Base-by-base conservation (phyloP, 2,797 vertebrate species). In the Cryptoprocta ferox region DNA sequence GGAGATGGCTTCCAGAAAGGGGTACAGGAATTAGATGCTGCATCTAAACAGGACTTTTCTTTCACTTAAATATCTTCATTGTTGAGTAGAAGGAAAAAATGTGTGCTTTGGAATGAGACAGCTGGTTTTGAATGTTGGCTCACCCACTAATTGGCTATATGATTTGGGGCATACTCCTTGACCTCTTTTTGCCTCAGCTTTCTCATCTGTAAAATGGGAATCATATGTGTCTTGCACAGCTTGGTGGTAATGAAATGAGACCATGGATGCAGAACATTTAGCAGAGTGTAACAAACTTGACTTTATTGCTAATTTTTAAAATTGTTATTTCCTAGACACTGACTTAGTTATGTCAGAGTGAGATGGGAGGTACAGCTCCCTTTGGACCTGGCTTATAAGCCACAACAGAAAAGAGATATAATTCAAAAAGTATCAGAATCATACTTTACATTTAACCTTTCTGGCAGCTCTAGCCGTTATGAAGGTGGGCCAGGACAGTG, bases 121-220 rank as follows among this genome's bases (percentile, higher is more conserved):
- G 19, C 50, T 87, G 37, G 32, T 39, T 95, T 85, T 96, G 53
- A 80, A 53, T 75, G n/a, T 97, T 80, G 87, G 48, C 37, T 89
- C 35, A 83, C 73, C 12, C 6, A 42, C 3, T 45, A 32, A 56
- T 45, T 86, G 50, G 18, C 30, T 89, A 7, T 59, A 28, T 82
- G 12, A 75, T 65, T 79, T 93, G 8, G 9, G 32, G 12, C 6
- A 83, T 89, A 12, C n/a, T 91, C n/a, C 48, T 76, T 80, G 88
- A 42, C 26, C 18, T 59, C 30, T 84, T 87, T 71, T 37, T 87
- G 37, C 42, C 1, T 73, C 24, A 81, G 66, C 35, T 78, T 93
- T 94, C 48, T 95, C 39, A 50, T 56, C 21, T 90, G 6, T 85
- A 59, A 82, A 88, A 79, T 78, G 42, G 19, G 6, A 19, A n/a